Base-by-base conservation (phyloP, 2,113 vertebrate genomes). In the Cryptomyrus ogoouensis region DNA sequence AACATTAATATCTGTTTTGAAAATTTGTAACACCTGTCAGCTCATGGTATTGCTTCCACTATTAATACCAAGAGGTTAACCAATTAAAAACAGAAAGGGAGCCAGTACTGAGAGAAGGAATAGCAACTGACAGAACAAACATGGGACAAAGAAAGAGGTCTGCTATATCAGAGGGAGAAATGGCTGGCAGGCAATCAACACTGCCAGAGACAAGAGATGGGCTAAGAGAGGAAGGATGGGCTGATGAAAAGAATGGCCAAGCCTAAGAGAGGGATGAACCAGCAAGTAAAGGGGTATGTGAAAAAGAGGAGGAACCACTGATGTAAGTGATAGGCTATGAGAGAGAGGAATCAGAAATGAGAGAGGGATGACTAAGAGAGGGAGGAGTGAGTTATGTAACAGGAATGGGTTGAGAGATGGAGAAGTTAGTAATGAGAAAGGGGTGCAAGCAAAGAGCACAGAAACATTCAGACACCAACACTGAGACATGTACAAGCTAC, bases 391-490 rank as follows among this genome's bases (percentile, higher is more conserved):
- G 17, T 53, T 6, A 53, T 21, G 52, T 53, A 53, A 53, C 17
- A 15, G 66, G 27, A 13, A 74, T 12, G 66, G n/a, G 1, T 15
- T 35, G 10, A 35, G 66, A 35, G 31, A 31, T 9, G 66, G 66
- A 39, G 31, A 21, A 35, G 77, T 42, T 39, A 83, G 35, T 83
- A 42, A 21, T 46, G 12, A 44, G 77, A 83, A 17, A 83, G 42
- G 19, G 77, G 5, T 39, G 15, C 17, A 89, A 56, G 70, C 24
- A 39, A 12, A 46, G 49, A 91, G 53, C 90, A 90, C n/a, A 86
- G 44, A 83, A n/a, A 56, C 44, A 91, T 53, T 90, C 77, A 83
- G n/a, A 88, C 74, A 62, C 86, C n/a, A 27, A 88, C 42, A 91
- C 87, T 53, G 15, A 89, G 46, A 88, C 88, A 89, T 74, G 21